A percentile compares a stretch with the other conserved stretches of the same genome.
Evolutionary conservation across 2,888 invertebrate species (phyloP).

Genomic region (Meteorus cinctellus): DNA sequence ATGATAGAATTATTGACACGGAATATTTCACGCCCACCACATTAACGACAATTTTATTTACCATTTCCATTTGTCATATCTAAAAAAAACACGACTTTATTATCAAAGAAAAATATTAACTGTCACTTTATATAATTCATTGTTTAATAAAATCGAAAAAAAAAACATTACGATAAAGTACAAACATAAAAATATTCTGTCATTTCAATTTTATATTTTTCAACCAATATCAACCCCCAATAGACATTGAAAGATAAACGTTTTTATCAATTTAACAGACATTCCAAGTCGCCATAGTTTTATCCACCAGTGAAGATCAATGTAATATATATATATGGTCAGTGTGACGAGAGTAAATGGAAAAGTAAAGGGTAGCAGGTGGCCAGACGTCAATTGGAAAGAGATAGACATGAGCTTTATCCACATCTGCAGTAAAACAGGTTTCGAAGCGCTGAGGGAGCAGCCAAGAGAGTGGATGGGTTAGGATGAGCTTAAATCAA

Average conservation of each 20-base stretch:
- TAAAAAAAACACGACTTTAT: background rate
- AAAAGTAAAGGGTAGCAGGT: constrained; percentile 37
- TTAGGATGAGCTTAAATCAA: constrained; percentile 33
- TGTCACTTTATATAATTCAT: too few relatives aligned
- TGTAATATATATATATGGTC: constrained; percentile 6
- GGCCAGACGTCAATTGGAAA: constrained; percentile 36
- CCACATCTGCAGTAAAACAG: constrained; percentile 7
- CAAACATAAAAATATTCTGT: background rate
- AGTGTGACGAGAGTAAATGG: constrained; percentile 33
- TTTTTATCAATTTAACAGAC: background rate
- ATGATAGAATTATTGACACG: background rate
- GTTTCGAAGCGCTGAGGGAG: constrained; percentile 7
- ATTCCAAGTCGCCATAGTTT: background rate
- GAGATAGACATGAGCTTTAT: constrained; percentile 18
- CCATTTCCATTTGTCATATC: too few relatives aligned
- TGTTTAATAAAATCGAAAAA: background rate
- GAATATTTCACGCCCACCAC: background rate
- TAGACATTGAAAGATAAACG: background rate
- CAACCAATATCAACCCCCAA: background rate
- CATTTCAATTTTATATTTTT: background rate
- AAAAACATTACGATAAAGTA: background rate
- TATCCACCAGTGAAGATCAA: constrained; percentile 17
- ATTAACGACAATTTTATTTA: too few relatives aligned
- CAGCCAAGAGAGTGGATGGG: background rate
- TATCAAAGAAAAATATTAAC: background rate